These are phyloP conservation scores for Rotaria sp. DNA, from an alignment of 2,888 invertebrate species.

Conservation along the genomic window DNA sequence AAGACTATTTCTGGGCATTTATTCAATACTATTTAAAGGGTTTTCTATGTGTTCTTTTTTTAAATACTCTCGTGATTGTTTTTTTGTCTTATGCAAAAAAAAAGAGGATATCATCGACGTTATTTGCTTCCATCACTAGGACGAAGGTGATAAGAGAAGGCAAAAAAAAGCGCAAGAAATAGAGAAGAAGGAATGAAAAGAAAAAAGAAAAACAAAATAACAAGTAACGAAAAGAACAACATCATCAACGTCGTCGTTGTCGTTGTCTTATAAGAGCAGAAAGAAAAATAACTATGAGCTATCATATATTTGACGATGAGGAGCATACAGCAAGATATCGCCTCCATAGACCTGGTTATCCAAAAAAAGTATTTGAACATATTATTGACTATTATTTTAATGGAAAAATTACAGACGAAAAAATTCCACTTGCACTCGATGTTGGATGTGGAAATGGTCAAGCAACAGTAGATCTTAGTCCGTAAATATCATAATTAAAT, in stretches of 20 bases:
- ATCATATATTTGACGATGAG: neutral
- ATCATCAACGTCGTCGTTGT: neutral
- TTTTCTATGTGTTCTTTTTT: neutral
- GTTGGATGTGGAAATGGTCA: neutral
- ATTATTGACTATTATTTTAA: neutral
- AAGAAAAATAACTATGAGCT: neutral
- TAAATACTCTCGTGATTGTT: neutral
- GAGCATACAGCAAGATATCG: neutral
- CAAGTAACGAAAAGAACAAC: neutral
- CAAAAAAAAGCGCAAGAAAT: neutral
- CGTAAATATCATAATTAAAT: neutral
- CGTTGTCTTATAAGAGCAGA: neutral
- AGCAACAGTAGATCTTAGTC: neutral
- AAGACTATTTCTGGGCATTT: neutral
- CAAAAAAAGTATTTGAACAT: neutral
- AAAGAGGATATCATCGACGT: neutral
- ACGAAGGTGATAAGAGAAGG: neutral
- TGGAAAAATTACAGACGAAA: neutral
- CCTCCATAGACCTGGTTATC: neutral
- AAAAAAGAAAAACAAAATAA: neutral
- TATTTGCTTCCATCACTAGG: neutral
- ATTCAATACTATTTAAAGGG: neutral
- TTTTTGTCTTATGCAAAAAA: neutral
- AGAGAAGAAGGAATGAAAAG: neutral
- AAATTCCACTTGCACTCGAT: neutral